phyloP scores from a whole-genome alignment of 64 coral and sea anemone species.

The Actinia tenebrosa region DNA sequence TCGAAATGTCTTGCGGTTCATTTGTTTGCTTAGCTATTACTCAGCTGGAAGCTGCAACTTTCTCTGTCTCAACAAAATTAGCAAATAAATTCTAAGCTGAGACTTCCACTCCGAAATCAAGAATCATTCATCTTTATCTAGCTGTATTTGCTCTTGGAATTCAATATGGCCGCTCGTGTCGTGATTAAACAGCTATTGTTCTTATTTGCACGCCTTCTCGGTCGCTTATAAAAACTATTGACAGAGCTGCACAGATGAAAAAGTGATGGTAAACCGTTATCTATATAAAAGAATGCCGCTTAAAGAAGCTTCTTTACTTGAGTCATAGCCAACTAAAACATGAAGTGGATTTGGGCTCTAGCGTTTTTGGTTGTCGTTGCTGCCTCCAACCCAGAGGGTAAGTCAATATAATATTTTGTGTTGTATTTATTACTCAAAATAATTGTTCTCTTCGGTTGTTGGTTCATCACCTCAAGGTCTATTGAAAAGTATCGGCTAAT shows the following conservation, averaged over 20 bases:
- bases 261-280: not conserved
- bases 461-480: no score
- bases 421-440: no score
- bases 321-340: not conserved
- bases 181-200: not conserved
- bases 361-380: not conserved
- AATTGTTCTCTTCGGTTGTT: no score
- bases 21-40: no score
- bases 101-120: not conserved
- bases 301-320: not conserved
- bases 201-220: not conserved
- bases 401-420: not conserved
- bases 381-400: slow-evolving; percentile 6
- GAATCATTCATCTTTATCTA: not conserved
- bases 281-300: not conserved
- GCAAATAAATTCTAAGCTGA: not conserved
- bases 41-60: no score
- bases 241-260: not conserved
- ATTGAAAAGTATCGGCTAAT: no score
- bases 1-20: no score
- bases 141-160: not conserved
- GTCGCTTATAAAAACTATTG: not conserved
- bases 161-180: not conserved
- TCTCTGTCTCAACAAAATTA: no score
- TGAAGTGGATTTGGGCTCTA: slow-evolving; percentile 8